Base-by-base conservation (phyloP, 2,888 invertebrate genomes). In the Netelia melanura region DNA sequence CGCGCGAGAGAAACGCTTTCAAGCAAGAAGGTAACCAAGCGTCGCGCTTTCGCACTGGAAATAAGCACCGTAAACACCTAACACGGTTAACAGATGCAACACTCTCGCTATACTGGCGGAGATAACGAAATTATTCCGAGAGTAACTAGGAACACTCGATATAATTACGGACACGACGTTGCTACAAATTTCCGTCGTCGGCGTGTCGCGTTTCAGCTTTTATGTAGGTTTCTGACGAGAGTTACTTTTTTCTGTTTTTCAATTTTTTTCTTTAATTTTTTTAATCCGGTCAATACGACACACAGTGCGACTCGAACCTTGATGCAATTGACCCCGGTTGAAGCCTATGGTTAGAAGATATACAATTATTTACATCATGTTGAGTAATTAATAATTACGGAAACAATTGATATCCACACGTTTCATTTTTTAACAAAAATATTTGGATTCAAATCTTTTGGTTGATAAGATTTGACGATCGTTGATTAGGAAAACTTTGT, bases 61-160 rank as follows among this genome's bases (percentile, higher is more conserved):
- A 90, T 91, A 90, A 91, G 89, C 90, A 87, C 87, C 89, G 89
- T 90, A 89, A 89, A 90, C 90, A 90, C 89, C 87, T 90, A 92
- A 92, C 88, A 92, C 87, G 86, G 92, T 92, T 92, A 92, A 90
- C 90, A 88, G 89, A 90, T 83, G 83, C 84, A 82, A 81, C 84
- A 52, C 62, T 30, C 70, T 58, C 56, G 14, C 62, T 71, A 43
- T 17, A 17, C 44, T 21, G 44, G 5, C 1, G 48, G 79, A 83
- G 88, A 87, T 92, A 92, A 92, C 86, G 87, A 89, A 90, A 89
- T 92, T 92, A 92, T 89, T 87, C 87, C 56, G 30, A 5, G 89
- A 90, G 89, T 90, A 89, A 89, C 90, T 85, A 83, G 71, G 68
- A 86, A 67, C 83, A 71, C 54, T 58, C 48, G 14, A 48, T 83